A percentile compares a stretch with the other conserved stretches of the same genome.
These are phyloP conservation scores for Otus sunia DNA, from an alignment of 2,113 vertebrate genomes.

Conservation along the genomic window DNA sequence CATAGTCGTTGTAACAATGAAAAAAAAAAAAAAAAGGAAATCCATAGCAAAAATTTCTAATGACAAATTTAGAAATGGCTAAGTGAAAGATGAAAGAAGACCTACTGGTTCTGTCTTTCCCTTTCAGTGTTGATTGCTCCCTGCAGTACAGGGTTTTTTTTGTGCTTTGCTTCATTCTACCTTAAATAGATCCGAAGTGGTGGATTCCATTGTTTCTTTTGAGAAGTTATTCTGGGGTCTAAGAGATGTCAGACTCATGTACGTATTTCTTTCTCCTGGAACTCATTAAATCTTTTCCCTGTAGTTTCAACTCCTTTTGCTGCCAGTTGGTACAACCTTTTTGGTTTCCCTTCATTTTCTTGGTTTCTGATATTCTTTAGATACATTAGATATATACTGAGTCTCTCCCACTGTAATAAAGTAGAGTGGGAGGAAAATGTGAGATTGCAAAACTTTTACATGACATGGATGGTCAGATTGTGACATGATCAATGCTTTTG, in stretches of 20 bases:
- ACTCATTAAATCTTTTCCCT: background rate
- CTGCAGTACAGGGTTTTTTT: background rate
- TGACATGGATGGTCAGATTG: background rate
- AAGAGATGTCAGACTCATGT: background rate
- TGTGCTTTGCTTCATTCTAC: background rate
- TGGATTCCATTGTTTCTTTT: background rate
- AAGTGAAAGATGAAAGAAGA: background rate
- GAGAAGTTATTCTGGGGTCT: background rate
- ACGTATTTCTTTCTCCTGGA: background rate
- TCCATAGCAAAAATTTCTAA: background rate
- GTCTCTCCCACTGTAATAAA: background rate
- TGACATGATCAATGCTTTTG: background rate
- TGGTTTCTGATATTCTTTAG: background rate
- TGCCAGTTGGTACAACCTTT: background rate
- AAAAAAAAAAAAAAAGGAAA: background rate
- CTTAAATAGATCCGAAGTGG: background rate
- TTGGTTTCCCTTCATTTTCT: background rate
- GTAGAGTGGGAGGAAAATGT: background rate
- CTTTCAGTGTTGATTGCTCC: background rate
- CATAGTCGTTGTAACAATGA: background rate
- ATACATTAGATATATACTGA: background rate
- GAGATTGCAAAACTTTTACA: background rate
- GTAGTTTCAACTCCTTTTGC: background rate
- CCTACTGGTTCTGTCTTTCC: background rate
- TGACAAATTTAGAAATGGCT: background rate